Percentiles rank a stretch among this genome's conserved stretches.
These are phyloP conservation scores for Epinephelus lanceolatus DNA, from an alignment of 2,113 vertebrate genomes.

Conservation along the genomic window DNA sequence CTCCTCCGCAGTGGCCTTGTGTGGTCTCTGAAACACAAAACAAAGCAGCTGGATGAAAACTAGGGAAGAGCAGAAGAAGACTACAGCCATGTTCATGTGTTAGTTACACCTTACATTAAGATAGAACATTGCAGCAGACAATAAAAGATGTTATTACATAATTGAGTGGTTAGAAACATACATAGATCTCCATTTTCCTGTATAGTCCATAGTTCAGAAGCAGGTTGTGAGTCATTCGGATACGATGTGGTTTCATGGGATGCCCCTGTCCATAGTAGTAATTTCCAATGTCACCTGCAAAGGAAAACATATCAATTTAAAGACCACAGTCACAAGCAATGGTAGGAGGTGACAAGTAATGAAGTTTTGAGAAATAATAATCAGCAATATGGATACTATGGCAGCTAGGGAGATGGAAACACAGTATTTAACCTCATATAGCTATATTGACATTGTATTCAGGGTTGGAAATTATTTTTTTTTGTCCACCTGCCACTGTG, in stretches of 20 bases:
- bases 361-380: too few species aligned
- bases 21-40: slow-evolving; percentile 87
- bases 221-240: slow-evolving; percentile 97
- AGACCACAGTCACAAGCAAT: not conserved
- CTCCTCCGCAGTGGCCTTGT: slow-evolving; percentile 97
- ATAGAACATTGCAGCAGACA: not conserved
- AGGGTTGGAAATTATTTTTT: too few species aligned
- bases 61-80: not conserved
- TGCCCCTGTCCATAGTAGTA: slow-evolving; percentile 98
- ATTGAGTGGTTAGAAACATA: slow-evolving; percentile 75
- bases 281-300: slow-evolving; percentile 94
- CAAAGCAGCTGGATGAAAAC: not conserved
- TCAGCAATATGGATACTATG: too few species aligned
- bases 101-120: not conserved
- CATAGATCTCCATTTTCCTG: slow-evolving; percentile 98
- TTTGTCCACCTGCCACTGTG: too few species aligned
- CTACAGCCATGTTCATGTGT: not conserved
- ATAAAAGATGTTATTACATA: not conserved
- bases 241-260: slow-evolving; percentile 97
- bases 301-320: slow-evolving; percentile 29
- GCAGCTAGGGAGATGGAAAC: too few species aligned
- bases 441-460: too few species aligned
- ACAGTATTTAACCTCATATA: too few species aligned
- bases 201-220: slow-evolving; percentile 97
- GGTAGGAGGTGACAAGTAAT: too few species aligned